Conservation (phyloP, 2,113 vertebrate genomes). For the Protobothrops flavoviridis region DNA sequence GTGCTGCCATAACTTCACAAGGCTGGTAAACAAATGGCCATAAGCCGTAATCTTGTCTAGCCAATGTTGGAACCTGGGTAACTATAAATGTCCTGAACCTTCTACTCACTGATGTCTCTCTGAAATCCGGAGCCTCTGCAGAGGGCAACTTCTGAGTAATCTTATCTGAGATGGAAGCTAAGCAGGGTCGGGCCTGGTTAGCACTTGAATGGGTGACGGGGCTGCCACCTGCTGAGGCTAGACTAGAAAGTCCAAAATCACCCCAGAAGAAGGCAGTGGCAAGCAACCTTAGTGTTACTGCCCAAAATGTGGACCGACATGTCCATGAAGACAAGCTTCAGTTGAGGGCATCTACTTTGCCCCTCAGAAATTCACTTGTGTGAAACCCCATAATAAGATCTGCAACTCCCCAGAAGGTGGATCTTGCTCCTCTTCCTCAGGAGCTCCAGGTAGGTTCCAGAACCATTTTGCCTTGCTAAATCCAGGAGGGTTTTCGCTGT, state of each 20-base stretch:
- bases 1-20: too few species aligned
- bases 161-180: neutral
- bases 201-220: neutral
- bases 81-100: neutral
- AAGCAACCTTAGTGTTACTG: neutral
- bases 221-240: neutral
- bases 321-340: neutral
- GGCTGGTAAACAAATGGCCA: too few species aligned
- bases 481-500: neutral
- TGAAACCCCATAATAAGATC: neutral
- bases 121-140: neutral
- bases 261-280: neutral
- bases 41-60: neutral
- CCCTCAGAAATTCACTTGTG: neutral
- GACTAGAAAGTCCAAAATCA: neutral
- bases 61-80: neutral
- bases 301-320: neutral
- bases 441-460: neutral
- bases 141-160: too few species aligned
- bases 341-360: neutral
- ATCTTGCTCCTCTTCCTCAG: neutral
- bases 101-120: neutral
- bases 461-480: neutral
- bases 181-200: neutral
- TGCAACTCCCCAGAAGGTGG: neutral